phyloP scores from a whole-genome alignment of 2,797 vertebrate genomes.

The Adrianichthys oophorus region DNA sequence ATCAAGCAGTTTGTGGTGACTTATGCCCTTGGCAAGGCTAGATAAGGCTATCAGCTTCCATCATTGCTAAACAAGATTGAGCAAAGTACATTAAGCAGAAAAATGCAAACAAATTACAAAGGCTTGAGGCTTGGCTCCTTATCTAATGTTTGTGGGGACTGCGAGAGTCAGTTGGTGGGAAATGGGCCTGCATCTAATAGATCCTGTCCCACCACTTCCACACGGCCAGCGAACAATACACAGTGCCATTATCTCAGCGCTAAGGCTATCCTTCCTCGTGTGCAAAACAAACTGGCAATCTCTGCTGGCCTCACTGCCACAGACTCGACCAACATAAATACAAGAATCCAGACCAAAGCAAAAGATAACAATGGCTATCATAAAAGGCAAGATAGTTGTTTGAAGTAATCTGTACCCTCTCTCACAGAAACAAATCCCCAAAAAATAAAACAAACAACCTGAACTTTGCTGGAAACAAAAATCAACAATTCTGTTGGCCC shows the following conservation, averaged over 20 bases:
- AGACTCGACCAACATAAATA: constrained; percentile 57
- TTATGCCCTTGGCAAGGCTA: constrained; percentile 79
- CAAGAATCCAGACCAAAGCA: constrained; percentile 48
- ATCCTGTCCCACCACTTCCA: constrained; percentile 80
- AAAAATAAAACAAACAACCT: neutral
- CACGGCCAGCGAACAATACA: constrained; percentile 74
- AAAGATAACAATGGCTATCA: constrained; percentile 61
- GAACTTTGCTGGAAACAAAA: constrained; percentile 16
- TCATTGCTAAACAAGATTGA: constrained; percentile 85
- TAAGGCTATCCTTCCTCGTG: constrained; percentile 76
- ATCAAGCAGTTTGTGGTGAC: constrained; percentile 63
- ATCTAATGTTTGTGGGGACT: constrained; percentile 79
- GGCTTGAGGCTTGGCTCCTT: constrained; percentile 81
- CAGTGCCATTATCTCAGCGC: constrained; percentile 73
- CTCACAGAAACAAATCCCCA: constrained; percentile 1
- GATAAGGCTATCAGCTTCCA: constrained; percentile 85
- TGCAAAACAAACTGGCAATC: constrained; percentile 74
- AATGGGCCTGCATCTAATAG: constrained; percentile 79
- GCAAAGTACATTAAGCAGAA: constrained; percentile 86
- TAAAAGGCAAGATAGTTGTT: constrained; percentile 38
- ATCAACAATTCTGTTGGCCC: constrained; percentile 22
- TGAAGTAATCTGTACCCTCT: constrained; percentile 23
- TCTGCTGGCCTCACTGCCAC: constrained; percentile 45
- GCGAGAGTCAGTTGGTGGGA: constrained; percentile 76
- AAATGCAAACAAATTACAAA: constrained; percentile 87